Evolutionary conservation across 2,888 invertebrate genomes (phyloP).

Genomic region (Metopia argyrocephala): DNA sequence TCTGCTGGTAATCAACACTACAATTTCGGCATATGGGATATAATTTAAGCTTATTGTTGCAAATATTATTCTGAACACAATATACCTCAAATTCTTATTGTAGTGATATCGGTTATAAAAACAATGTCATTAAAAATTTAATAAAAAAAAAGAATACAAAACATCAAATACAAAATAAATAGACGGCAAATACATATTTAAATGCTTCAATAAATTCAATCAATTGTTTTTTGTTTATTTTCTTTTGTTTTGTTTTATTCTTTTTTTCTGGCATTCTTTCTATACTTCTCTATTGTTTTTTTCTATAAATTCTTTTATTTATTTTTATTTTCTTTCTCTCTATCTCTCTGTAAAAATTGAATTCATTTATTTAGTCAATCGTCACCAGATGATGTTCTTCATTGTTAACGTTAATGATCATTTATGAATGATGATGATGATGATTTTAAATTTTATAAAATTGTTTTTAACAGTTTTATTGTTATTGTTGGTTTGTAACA

Average conservation of each 20-base stretch:
- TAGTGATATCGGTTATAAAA: no score
- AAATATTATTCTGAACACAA: no score
- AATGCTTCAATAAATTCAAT: slow-evolving; percentile 47
- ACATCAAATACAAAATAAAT: neutral
- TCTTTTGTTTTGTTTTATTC: slow-evolving; percentile 16
- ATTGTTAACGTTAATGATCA: neutral
- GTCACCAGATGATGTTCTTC: neutral
- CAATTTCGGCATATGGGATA: no score
- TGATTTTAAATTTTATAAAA: slow-evolving; percentile 50
- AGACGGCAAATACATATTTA: neutral
- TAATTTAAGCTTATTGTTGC: no score
- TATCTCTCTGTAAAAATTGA: neutral
- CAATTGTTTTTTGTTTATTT: slow-evolving; percentile 27
- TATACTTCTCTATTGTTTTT: neutral
- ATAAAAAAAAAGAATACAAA: slow-evolving; percentile 2
- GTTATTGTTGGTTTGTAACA: slow-evolving; percentile 12
- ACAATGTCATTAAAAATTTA: slow-evolving; percentile 38
- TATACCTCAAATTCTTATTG: no score
- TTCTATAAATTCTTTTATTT: neutral
- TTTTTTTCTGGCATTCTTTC: neutral
- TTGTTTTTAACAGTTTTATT: slow-evolving; percentile 37
- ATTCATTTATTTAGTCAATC: neutral
- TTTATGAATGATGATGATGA: neutral
- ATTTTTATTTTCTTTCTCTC: neutral
- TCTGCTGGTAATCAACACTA: no score